phyloP scores from a whole-genome alignment of 2,113 vertebrate species.

The Sphyrna mokarran region DNA sequence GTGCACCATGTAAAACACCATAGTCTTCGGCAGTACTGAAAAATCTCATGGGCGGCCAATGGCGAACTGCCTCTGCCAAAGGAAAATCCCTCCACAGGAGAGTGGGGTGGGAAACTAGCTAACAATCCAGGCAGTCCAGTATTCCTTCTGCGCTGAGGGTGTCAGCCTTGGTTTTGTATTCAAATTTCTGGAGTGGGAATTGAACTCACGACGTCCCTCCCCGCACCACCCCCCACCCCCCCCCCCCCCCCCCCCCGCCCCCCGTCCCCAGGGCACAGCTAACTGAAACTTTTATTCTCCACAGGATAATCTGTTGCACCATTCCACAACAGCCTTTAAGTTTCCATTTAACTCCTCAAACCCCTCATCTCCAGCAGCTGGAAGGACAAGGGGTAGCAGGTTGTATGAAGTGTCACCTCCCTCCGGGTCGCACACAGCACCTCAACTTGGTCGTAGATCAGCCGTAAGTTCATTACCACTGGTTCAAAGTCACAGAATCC shows the following conservation, averaged over 20 bases:
- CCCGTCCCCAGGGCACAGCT: too few relatives aligned
- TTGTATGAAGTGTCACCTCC: not conserved
- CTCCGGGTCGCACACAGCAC: not conserved
- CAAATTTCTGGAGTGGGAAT: not conserved
- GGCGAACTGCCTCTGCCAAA: too few relatives aligned
- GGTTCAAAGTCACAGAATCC: not conserved
- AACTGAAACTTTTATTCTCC: not conserved
- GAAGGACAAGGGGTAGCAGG: not conserved
- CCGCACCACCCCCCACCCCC: too few relatives aligned
- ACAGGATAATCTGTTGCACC: not conserved
- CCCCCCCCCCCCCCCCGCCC: too few relatives aligned
- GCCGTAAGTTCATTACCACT: not conserved
- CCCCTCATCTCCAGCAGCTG: not conserved
- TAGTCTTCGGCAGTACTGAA: too few relatives aligned
- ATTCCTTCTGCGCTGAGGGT: not conserved
- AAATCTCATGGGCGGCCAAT: too few relatives aligned
- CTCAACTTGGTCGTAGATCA: not conserved
- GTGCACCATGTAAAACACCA: too few relatives aligned
- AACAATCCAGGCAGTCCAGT: not conserved
- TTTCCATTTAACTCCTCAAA: not conserved
- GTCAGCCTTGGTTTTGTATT: not conserved
- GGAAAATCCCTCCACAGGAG: too few relatives aligned
- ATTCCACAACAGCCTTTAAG: not conserved
- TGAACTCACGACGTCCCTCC: not conserved
- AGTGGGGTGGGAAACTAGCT: too few relatives aligned